A percentile compares a stretch with the other conserved stretches of the same genome.
phyloP scores from a whole-genome alignment of 2,113 vertebrate genomes.

The Gymnarchus niloticus region DNA sequence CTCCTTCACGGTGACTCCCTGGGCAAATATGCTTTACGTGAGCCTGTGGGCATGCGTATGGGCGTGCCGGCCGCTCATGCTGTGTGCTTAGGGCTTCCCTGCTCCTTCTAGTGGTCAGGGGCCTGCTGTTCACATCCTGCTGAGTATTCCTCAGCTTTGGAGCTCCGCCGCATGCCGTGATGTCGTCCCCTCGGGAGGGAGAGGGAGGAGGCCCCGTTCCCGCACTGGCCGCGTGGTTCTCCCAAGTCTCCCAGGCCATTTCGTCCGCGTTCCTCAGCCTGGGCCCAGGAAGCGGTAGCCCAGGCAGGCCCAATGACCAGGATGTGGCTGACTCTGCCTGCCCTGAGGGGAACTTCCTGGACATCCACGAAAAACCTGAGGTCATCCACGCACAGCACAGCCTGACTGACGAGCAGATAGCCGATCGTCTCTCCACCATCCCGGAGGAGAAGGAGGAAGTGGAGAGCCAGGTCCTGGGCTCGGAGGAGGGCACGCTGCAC shows the following conservation, averaged over 20 bases:
- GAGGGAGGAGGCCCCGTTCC: conserved; percentile 54
- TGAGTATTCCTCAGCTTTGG: conserved; percentile 45
- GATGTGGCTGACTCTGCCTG: conserved; percentile 39
- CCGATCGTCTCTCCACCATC: conserved; percentile 55
- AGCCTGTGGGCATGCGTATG: neutral
- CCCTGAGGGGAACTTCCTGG: conserved; percentile 34
- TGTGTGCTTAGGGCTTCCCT: conserved; percentile 39
- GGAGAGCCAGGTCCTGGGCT: conserved; percentile 37
- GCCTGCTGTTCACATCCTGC: conserved; percentile 48
- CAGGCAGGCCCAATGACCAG: neutral
- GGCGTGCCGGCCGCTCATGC: neutral
- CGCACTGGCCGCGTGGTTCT: conserved; percentile 69
- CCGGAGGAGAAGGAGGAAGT: conserved; percentile 61
- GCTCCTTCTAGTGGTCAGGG: conserved; percentile 59
- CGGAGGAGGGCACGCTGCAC: conserved; percentile 11
- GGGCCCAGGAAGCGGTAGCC: conserved; percentile 34
- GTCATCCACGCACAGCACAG: conserved; percentile 31
- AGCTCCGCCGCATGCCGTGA: conserved; percentile 32
- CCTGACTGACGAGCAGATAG: conserved; percentile 37
- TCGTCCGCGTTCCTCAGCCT: conserved; percentile 54
- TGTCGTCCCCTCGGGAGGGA: conserved; percentile 59
- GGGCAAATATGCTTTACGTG: conserved; percentile 34
- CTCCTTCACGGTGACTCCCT: conserved; percentile 22
- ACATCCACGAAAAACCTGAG: conserved; percentile 24
- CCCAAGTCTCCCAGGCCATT: conserved; percentile 65